These are phyloP conservation scores for Salmo trutta DNA, from an alignment of 2,797 vertebrate species.

Conservation along the genomic window DNA sequence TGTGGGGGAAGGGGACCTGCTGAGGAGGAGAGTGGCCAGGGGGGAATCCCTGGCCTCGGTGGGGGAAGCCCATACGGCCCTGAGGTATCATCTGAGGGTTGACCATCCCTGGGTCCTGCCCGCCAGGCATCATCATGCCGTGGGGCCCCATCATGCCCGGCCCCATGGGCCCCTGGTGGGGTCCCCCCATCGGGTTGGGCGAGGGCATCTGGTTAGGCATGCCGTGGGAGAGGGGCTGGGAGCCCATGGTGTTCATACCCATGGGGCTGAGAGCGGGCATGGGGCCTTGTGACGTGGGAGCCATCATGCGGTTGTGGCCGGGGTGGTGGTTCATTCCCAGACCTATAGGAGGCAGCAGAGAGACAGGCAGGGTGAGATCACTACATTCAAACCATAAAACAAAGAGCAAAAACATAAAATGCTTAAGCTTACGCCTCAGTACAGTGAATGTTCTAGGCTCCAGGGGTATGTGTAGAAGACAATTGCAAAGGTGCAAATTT, in stretches of 20 bases:
- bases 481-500: neutral
- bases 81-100: conserved; percentile 91
- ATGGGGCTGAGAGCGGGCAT: conserved; percentile 98
- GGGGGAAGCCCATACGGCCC: conserved; percentile 95
- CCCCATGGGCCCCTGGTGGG: conserved; percentile 83
- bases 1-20: conserved; percentile 95
- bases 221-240: conserved; percentile 96
- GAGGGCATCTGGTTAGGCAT: conserved; percentile 96
- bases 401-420: neutral
- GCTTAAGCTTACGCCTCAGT: neutral
- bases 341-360: conserved; percentile 72
- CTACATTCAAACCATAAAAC: neutral
- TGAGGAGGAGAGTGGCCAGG: conserved; percentile 96
- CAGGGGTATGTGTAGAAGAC: neutral
- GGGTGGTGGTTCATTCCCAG: conserved; percentile 93
- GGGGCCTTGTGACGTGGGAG: conserved; percentile 89
- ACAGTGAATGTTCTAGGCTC: neutral
- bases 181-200: conserved; percentile 78
- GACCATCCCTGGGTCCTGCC: conserved; percentile 89
- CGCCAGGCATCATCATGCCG: conserved; percentile 93
- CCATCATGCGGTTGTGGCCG: conserved; percentile 95
- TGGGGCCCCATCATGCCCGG: conserved; percentile 93
- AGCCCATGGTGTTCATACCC: conserved; percentile 89
- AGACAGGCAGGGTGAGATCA: neutral
- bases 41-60: conserved; percentile 88